Evolutionary conservation across 2,888 invertebrate genomes (phyloP).

Genomic region (Lamproptera curius): DNA sequence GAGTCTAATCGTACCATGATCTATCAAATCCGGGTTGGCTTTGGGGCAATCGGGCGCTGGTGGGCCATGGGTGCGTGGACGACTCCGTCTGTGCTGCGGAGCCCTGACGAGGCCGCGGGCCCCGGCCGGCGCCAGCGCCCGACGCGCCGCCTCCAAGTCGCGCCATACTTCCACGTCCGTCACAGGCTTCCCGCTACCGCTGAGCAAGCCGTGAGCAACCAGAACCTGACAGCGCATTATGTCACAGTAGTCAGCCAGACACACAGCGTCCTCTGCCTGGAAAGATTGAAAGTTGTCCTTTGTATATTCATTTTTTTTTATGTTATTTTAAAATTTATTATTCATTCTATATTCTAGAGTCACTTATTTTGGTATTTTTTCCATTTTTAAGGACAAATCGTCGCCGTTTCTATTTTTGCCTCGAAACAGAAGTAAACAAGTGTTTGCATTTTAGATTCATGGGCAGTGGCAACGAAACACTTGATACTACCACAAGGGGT

Average conservation of each 20-base stretch:
- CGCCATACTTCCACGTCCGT: conserved; percentile 92
- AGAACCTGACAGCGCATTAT: conserved; percentile 96
- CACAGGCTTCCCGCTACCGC: conserved; percentile 81
- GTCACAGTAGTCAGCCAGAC: conserved; percentile 96
- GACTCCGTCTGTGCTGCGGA: conserved; percentile 41
- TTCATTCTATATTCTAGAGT: too few relatives aligned
- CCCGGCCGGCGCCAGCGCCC: conserved; percentile 79
- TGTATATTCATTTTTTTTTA: too few relatives aligned
- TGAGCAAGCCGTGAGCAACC: conserved; percentile 84
- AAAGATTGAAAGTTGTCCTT: too few relatives aligned
- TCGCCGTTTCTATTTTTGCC: too few relatives aligned
- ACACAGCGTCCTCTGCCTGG: conserved; percentile 94
- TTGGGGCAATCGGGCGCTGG: conserved; percentile 54
- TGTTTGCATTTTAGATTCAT: too few relatives aligned
- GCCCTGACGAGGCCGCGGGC: conserved; percentile 72
- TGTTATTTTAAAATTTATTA: too few relatives aligned
- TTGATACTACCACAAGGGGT: too few relatives aligned
- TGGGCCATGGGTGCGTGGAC: conserved; percentile 30
- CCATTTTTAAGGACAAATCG: too few relatives aligned
- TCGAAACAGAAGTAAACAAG: too few relatives aligned
- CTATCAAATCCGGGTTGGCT: conserved; percentile 41
- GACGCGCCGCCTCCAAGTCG: conserved; percentile 83
- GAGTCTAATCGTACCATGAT: conserved; percentile 40
- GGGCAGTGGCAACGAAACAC: too few relatives aligned
- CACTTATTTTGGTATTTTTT: too few relatives aligned